Evolutionary conservation across 2,797 vertebrate species (phyloP), one percentile per base, ranked within the genome.

Genomic region (Sus cebifrons): DNA sequence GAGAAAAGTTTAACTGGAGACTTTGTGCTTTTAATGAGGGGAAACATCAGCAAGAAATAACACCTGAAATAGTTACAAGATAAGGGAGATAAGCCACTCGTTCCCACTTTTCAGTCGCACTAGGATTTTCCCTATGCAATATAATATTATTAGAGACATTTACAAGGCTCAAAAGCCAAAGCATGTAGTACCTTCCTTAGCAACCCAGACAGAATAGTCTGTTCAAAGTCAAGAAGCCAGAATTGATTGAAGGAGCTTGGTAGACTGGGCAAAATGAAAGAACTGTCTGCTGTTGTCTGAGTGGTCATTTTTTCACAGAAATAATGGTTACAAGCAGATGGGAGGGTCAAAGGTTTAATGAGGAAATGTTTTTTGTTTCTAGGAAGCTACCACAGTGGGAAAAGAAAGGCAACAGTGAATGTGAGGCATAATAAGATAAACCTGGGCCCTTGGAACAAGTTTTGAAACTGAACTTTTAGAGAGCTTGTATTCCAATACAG

Each of bases 331-430:
- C 21, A 83, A 67, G 58, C 52, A 92, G 65, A 44, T 6, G 29
- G 20, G 3, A 58, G 13, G 70, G 25, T 62, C 32, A 40, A 81
- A 93, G 56, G 14, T 82, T 74, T 86, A 97, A 94, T 25, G 52
- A 92, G 67, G 64, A 86, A 86, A 89, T 85, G 40, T 5, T n/a
- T 89, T 90, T 84, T 79, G 32, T 81, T 95, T 85, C 54, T 29
- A 92, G 65, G 60, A 82, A 88, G 81, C 23, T 81, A 86, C 25
- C 21, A 10, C 65, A 93, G 40, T 71, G 32, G 60, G 21, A 87
- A 94, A 10, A 81, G 16, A 44, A 91, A 91, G 44, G 74, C 21
- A 32, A 74, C 9, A 77, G 6, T 83, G 56, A 94, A 20, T 94
- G 56, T 82, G 11, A 70, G 9, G 32, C 68, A 65, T 64, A 52